Conservation (phyloP, 2,888 invertebrate genomes). For the Netelia fuscicornis region DNA sequence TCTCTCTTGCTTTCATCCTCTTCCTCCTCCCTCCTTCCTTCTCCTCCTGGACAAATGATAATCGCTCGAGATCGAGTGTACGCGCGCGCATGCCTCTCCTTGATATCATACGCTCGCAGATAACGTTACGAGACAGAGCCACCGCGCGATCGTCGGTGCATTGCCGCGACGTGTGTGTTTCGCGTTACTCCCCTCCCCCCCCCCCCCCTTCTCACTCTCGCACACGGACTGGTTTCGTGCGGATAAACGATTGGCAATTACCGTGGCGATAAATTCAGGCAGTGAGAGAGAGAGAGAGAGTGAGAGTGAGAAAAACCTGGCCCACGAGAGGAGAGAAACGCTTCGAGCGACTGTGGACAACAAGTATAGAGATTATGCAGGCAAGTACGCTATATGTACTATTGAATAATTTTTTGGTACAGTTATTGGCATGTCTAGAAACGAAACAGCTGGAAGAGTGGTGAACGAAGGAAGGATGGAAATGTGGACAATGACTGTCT, state of each 20-base stretch:
- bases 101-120: slow-evolving; percentile 68
- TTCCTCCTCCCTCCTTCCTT: slow-evolving; percentile 9
- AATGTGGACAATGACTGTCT: not conserved
- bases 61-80: slow-evolving; percentile 62
- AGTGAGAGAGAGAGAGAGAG: slow-evolving; percentile 45
- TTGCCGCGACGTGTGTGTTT: slow-evolving; percentile 55
- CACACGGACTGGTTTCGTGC: slow-evolving; percentile 75
- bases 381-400: slow-evolving; percentile 24
- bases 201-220: slow-evolving; percentile 46
- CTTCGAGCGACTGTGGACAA: slow-evolving; percentile 23
- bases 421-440: slow-evolving; percentile 35
- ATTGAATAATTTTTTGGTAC: not conserved
- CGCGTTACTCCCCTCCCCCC: not conserved
- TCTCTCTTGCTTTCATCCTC: slow-evolving; percentile 66
- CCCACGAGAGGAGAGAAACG: not conserved
- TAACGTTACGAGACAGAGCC: slow-evolving; percentile 69
- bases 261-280: slow-evolving; percentile 79
- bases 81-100: slow-evolving; percentile 54
- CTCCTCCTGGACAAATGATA: slow-evolving; percentile 57
- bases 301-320: slow-evolving; percentile 7
- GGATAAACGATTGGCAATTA: slow-evolving; percentile 81
- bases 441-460: not conserved
- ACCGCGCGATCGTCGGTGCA: slow-evolving; percentile 33
- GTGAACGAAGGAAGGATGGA: not conserved
- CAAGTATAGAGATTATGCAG: slow-evolving; percentile 45